Percentiles rank a stretch among this genome's conserved stretches.
These are phyloP conservation scores for Diuraphis noxia DNA, from an alignment of 1,140 invertebrate species.

Conservation along the genomic window DNA sequence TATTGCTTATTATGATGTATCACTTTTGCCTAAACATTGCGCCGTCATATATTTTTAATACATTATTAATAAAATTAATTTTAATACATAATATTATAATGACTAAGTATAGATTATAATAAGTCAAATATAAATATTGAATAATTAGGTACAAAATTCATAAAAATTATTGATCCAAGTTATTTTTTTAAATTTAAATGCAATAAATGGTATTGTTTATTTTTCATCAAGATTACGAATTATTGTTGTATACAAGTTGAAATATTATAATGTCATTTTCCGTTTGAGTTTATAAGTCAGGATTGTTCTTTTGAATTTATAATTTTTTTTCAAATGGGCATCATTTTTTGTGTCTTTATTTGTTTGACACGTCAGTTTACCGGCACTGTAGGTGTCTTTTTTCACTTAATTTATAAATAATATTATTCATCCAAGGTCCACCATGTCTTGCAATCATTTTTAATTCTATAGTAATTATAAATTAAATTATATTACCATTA, in stretches of 20 bases:
- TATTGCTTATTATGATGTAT: not conserved
- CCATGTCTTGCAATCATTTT: not conserved
- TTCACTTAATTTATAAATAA: constrained; percentile 32
- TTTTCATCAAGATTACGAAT: not conserved
- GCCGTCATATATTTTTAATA: not conserved
- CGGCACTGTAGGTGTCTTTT: not conserved
- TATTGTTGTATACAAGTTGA: not conserved
- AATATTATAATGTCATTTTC: not conserved
- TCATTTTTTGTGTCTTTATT: constrained; percentile 26
- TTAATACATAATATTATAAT: not conserved
- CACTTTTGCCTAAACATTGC: not conserved
- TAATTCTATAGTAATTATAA: not conserved
- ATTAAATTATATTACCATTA: not conserved
- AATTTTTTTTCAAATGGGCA: not conserved
- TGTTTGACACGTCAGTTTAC: not conserved
- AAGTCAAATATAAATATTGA: too few species aligned
- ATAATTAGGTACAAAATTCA: not conserved
- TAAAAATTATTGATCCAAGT: not conserved
- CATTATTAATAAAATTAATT: not conserved
- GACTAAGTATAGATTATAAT: not conserved
- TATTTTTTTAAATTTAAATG: not conserved
- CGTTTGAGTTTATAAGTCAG: not conserved
- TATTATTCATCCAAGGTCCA: not conserved
- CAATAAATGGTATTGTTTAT: not conserved
- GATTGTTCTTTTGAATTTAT: constrained; percentile 3